Evolutionary conservation across 1,140 invertebrate genomes (phyloP), one percentile per base, ranked within the genome.

Genomic region (Lepidotrigona ventralis): DNA sequence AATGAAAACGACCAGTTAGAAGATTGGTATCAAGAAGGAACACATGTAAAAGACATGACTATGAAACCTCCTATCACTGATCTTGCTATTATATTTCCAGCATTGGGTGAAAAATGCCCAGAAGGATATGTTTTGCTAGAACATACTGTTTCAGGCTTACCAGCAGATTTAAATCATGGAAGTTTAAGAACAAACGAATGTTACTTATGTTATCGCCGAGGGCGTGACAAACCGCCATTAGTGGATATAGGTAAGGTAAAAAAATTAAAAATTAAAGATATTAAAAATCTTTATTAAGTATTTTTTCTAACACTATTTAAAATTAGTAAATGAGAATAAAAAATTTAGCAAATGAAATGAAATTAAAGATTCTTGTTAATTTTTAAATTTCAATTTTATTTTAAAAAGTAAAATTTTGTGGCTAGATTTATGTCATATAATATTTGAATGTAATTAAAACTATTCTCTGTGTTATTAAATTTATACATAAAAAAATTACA

Each of bases 91-190:
- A 97, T 99, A 89, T 99, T 99, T 94, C 97, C 98, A 9, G 96
- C 96, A 60, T 94, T 98, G 0, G 98, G 97, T 11, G 99, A 99
- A 95, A 95, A 95, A 33, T 95, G 97, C 80, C 98, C 98, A 1
- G 95, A 96, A 83, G 98, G 96, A 26, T 99, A 96, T 93, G 95
- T 95, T 71, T 94, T 98, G 33, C 95, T 99, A n/a, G 97, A 98
- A 84, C 94, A 95, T 64, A 99, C 99, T 8, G 98, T 98, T 15
- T 96, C 96, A 29, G 98, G 98, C 5, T 94, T 98, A 82, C 95
- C 96, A 21, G 99, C 99, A 1, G 98, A 99, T 94, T 95, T 99
- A 56, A 99, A 99, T 94, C 98, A 99, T 96, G 99, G 99, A 29
- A 99, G 98, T 89, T 95, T 99, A 86, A 95, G 98, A 68, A 98